Percentiles rank a stretch among this genome's conserved stretches.
Conservation (phyloP, 2,797 vertebrate genomes). For the Allobates femoralis region DNA sequence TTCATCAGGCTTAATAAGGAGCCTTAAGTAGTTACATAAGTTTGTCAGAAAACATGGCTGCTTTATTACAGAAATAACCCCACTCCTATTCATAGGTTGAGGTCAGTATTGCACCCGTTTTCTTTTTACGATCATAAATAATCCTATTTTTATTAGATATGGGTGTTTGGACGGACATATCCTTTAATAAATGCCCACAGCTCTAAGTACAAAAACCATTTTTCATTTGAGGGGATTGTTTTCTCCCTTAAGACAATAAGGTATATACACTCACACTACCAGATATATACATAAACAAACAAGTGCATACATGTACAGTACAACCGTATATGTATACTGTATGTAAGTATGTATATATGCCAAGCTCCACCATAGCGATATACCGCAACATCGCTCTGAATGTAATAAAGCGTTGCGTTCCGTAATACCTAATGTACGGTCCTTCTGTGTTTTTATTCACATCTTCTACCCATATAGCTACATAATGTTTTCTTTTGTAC, state of each 20-base stretch:
- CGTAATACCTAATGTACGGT: conserved; percentile 97
- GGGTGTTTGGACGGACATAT: background rate
- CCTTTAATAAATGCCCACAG: background rate
- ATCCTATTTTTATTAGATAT: background rate
- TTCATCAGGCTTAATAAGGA: too few species aligned
- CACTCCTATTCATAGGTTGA: background rate
- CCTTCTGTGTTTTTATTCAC: conserved; percentile 99
- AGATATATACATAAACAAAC: conserved; percentile 37
- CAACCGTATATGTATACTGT: conserved; percentile 35
- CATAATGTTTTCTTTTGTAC: conserved; percentile 99
- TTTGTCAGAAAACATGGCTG: background rate
- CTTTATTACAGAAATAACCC: background rate
- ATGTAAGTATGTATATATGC: conserved; percentile 43
- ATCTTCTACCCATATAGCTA: conserved; percentile 99
- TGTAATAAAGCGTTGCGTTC: conserved; percentile 80
- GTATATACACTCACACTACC: conserved; percentile 20
- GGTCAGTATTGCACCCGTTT: background rate
- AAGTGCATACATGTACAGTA: conserved; percentile 10
- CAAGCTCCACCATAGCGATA: conserved; percentile 72
- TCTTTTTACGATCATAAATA: background rate
- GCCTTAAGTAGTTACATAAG: too few species aligned
- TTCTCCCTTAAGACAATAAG: conserved; percentile 44
- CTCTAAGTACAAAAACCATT: background rate
- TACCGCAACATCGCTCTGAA: conserved; percentile 75
- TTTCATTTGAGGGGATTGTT: conserved; percentile 48